Evolutionary conservation across 2,888 invertebrate genomes (phyloP).

Genomic region (Aphidius colemani): DNA sequence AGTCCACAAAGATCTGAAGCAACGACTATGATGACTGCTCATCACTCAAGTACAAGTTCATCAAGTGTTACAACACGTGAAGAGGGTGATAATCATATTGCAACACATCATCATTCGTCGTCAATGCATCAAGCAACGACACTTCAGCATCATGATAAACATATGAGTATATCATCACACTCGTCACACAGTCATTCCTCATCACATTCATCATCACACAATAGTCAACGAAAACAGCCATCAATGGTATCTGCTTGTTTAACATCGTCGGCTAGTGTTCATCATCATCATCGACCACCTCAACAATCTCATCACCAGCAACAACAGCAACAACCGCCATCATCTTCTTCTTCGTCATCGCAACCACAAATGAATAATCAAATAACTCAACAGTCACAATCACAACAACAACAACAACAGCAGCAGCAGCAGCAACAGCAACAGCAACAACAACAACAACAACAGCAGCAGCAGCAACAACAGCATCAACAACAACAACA

Average conservation of each 20-base stretch:
- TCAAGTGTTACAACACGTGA: conserved; percentile 71
- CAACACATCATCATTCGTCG: conserved; percentile 71
- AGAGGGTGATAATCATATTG: conserved; percentile 60
- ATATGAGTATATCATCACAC: conserved; percentile 66
- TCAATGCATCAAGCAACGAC: conserved; percentile 60
- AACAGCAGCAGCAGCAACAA: conserved; percentile 24
- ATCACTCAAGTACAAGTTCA: conserved; percentile 69
- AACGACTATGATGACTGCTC: conserved; percentile 71
- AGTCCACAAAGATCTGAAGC: conserved; percentile 63
- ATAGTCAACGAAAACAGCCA: conserved; percentile 41
- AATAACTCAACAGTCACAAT: conserved; percentile 47
- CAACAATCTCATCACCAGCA: conserved; percentile 42
- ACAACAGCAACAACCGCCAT: conserved; percentile 45
- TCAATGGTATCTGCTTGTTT: conserved; percentile 41
- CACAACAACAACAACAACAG: conserved; percentile 62
- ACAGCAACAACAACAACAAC: conserved; percentile 23
- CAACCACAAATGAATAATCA: conserved; percentile 13
- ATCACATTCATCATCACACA: conserved; percentile 45
- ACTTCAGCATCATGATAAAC: conserved; percentile 67
- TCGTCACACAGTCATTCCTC: conserved; percentile 56
- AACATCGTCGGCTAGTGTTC: conserved; percentile 45
- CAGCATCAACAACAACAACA: conserved; percentile 17
- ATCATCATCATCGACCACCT: conserved; percentile 41
- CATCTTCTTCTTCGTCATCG: conserved; percentile 12
- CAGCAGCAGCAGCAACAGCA: conserved; percentile 12